Evolutionary conservation across 2,888 invertebrate genomes (phyloP).

Genomic region (Oeneis ivallda): DNA sequence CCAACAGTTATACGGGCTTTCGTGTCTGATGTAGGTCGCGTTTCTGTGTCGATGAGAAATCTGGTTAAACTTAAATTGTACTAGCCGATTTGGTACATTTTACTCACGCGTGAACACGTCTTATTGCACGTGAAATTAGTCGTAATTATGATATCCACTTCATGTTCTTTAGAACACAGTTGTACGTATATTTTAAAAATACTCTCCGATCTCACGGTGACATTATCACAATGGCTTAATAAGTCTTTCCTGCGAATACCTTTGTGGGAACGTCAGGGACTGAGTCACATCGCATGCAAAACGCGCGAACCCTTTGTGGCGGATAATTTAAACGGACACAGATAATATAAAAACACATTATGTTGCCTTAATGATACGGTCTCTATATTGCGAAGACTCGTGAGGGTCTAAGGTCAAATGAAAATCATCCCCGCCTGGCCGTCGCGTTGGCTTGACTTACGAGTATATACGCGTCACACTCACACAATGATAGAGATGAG

Average conservation of each 20-base stretch:
- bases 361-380: slow-evolving; percentile 36
- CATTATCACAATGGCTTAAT: slow-evolving; percentile 69
- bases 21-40: slow-evolving; percentile 75
- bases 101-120: slow-evolving; percentile 40
- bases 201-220: slow-evolving; percentile 64
- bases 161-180: slow-evolving; percentile 20
- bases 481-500: slow-evolving; percentile 31
- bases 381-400: slow-evolving; percentile 30
- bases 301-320: slow-evolving; percentile 56
- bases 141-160: slow-evolving; percentile 39
- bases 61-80: slow-evolving; percentile 48
- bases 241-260: slow-evolving; percentile 70
- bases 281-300: slow-evolving; percentile 64
- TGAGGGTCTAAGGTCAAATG: slow-evolving; percentile 49
- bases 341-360: slow-evolving; percentile 41
- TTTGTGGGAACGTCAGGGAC: slow-evolving; percentile 70
- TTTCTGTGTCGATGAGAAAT: slow-evolving; percentile 74
- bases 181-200: slow-evolving; percentile 27
- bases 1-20: slow-evolving; percentile 76
- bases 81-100: slow-evolving; percentile 41
- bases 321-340: slow-evolving; percentile 44
- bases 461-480: slow-evolving; percentile 37
- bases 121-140: slow-evolving; percentile 39
- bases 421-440: slow-evolving; percentile 38
- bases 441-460: slow-evolving; percentile 55